Evolutionary conservation across 2,888 invertebrate species (phyloP).

Genomic region (Clunio marinus): DNA sequence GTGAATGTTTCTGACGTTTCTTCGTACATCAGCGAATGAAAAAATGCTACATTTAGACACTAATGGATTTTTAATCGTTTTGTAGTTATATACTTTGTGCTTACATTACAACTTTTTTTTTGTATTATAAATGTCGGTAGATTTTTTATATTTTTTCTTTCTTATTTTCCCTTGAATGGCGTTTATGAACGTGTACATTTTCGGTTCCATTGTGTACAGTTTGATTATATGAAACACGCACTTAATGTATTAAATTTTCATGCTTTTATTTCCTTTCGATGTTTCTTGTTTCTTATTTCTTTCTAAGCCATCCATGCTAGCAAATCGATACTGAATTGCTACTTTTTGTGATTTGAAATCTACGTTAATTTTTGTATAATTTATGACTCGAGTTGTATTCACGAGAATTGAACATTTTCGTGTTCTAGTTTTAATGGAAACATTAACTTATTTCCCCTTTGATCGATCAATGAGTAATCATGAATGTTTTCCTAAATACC

Average conservation of each 20-base stretch:
- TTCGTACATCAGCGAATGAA: conserved; percentile 34
- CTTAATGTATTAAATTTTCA: conserved; percentile 36
- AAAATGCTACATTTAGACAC: conserved; percentile 32
- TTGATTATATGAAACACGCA: conserved; percentile 35
- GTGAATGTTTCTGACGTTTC: conserved; percentile 9
- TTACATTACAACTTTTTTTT: conserved; percentile 23
- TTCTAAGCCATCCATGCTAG: background rate
- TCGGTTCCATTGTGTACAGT: conserved; percentile 14
- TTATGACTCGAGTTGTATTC: conserved; percentile 8
- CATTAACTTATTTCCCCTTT: conserved; percentile 7
- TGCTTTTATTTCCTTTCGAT: conserved; percentile 9
- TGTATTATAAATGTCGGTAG: conserved; percentile 27
- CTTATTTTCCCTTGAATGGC: background rate
- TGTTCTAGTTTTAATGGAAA: background rate
- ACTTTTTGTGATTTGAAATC: conserved; percentile 1
- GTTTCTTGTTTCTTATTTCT: background rate
- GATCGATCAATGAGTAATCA: conserved; percentile 20
- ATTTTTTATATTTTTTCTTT: conserved; percentile 19
- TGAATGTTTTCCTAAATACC: background rate
- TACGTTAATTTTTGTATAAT: conserved; percentile 32
- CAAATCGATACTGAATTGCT: background rate
- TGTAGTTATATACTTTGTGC: conserved; percentile 29
- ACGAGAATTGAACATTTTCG: background rate
- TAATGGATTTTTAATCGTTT: conserved; percentile 35
- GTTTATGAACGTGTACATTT: conserved; percentile 4